These are phyloP conservation scores for crab-eating macaque (Macaca fascicularis) DNA, from an alignment of 2,113 vertebrate genomes.

Conservation along the genomic window DNA sequence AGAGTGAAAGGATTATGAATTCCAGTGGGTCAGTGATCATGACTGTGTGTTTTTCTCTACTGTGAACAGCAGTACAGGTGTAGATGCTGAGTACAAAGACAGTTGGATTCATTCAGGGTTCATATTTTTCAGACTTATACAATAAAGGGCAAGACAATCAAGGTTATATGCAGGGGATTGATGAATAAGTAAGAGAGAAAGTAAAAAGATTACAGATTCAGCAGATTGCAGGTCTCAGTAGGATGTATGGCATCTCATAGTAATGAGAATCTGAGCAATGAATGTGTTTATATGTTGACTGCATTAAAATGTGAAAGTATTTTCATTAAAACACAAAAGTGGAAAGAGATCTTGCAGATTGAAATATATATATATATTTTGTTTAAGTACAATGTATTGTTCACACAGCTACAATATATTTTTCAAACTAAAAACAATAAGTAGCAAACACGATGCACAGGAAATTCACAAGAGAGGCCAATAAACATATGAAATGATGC, in stretches of 20 bases:
- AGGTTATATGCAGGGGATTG: background rate
- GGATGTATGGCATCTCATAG: background rate
- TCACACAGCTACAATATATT: background rate
- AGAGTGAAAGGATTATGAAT: background rate
- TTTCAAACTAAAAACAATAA: background rate
- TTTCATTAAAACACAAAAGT: background rate
- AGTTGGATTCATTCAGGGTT: background rate
- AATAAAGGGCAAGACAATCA: background rate
- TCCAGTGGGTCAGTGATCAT: background rate
- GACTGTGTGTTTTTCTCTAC: background rate
- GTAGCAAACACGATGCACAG: background rate
- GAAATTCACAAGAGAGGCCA: background rate
- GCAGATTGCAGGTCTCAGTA: background rate
- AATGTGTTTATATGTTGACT: background rate
- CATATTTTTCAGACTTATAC: background rate
- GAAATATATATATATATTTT: background rate
- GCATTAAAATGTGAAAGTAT: constrained; percentile 17
- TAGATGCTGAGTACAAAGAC: background rate
- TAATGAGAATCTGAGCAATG: background rate
- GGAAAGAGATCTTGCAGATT: background rate
- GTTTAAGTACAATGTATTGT: background rate
- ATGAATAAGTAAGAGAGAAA: background rate
- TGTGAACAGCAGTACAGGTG: background rate
- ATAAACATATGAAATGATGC: background rate
- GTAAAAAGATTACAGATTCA: background rate